Percentiles rank a stretch among this genome's conserved stretches.
Evolutionary conservation across 2,888 invertebrate genomes (phyloP).

Genomic region (Himalopsyche tibetana): DNA sequence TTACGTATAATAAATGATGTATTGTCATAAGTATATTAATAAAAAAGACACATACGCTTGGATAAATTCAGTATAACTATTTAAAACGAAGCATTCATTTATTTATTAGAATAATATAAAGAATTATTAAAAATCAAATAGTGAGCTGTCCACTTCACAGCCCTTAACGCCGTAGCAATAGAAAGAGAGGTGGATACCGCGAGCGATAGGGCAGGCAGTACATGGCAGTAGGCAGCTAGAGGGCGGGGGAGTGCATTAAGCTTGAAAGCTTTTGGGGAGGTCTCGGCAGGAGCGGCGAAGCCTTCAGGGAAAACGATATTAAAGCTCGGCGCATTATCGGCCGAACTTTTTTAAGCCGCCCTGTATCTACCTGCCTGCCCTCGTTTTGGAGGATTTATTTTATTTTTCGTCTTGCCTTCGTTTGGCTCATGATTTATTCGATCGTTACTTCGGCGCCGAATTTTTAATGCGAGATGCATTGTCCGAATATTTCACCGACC

Average conservation of each 20-base stretch:
- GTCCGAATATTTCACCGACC: too few species aligned
- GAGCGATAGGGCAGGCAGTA: constrained; percentile 19
- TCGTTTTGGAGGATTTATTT: constrained; percentile 3
- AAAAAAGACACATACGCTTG: too few species aligned
- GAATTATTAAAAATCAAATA: background rate
- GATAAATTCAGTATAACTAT: too few species aligned
- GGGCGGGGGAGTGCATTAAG: constrained; percentile 57
- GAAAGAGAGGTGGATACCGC: constrained; percentile 4
- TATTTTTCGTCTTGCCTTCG: background rate
- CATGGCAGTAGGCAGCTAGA: constrained; percentile 16
- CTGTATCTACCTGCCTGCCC: constrained; percentile 26
- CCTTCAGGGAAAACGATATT: constrained; percentile 58
- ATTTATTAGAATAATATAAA: too few species aligned
- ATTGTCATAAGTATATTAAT: too few species aligned
- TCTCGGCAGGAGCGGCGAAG: constrained; percentile 25
- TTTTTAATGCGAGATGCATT: too few species aligned
- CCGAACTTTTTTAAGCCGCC: constrained; percentile 47
- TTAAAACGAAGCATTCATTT: too few species aligned
- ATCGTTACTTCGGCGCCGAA: too few species aligned
- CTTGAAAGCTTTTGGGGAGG: constrained; percentile 59
- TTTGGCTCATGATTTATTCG: background rate
- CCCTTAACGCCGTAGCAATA: background rate
- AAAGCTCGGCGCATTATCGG: constrained; percentile 54
- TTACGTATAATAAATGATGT: too few species aligned
- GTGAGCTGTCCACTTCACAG: background rate